Evolutionary conservation across 2,113 vertebrate genomes (phyloP).

Genomic region (Dunckerocampus dactyliophorus): DNA sequence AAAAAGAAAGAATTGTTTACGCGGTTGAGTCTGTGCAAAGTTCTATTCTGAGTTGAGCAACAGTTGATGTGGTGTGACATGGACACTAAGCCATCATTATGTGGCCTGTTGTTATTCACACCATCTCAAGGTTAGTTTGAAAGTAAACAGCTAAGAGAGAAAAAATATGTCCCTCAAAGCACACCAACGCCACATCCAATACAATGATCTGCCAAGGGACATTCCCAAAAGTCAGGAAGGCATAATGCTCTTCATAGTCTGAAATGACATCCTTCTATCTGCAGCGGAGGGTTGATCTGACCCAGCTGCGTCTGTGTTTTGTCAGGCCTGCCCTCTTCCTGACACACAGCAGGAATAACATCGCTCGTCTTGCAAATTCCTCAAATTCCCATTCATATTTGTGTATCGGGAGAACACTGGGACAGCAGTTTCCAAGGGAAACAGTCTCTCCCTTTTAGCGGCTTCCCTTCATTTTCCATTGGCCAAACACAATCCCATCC

Average conservation of each 20-base stretch:
- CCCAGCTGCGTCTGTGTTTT: conserved; percentile 34
- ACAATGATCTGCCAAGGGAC: conserved; percentile 44
- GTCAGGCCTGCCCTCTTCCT: conserved; percentile 58
- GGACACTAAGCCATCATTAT: conserved; percentile 46
- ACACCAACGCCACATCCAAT: conserved; percentile 17
- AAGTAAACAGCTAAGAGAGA: conserved; percentile 13
- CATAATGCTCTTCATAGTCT: conserved; percentile 2
- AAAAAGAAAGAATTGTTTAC: conserved; percentile 26
- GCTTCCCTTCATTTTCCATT: background rate
- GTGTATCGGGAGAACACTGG: conserved; percentile 25
- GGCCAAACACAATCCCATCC: conserved; percentile 10
- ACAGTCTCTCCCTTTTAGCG: conserved; percentile 47
- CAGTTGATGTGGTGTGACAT: conserved; percentile 50
- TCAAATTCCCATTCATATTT: conserved; percentile 36
- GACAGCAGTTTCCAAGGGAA: conserved; percentile 39
- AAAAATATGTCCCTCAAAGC: conserved; percentile 41
- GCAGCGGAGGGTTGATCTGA: conserved; percentile 17
- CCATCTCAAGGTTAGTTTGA: conserved; percentile 30
- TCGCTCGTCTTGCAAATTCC: conserved; percentile 48
- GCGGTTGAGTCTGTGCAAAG: conserved; percentile 28
- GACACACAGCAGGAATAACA: conserved; percentile 50
- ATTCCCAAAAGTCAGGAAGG: conserved; percentile 31
- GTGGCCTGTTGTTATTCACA: conserved; percentile 48
- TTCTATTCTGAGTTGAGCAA: conserved; percentile 44
- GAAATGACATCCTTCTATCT: conserved; percentile 12